Evolutionary conservation across 2,888 invertebrate genomes (phyloP).

Genomic region (Xestia rhomboidea): DNA sequence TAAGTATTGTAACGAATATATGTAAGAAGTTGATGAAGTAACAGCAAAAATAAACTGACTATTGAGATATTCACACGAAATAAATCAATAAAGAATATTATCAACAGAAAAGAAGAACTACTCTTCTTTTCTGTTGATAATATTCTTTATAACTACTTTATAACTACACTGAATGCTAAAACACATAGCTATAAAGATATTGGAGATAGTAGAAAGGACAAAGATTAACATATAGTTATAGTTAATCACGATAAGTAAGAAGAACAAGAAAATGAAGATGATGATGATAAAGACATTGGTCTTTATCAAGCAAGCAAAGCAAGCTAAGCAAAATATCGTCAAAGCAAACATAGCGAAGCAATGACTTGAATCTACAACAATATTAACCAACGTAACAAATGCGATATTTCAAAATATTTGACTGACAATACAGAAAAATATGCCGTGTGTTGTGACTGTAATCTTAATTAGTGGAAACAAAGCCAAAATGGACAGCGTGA

Average conservation of each 20-base stretch:
- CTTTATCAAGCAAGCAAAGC: no score
- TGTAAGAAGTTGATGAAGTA: constrained; percentile 10
- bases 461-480: constrained; percentile 63
- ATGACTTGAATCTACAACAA: constrained; percentile 29
- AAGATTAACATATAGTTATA: not conserved
- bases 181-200: not conserved
- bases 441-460: constrained; percentile 59
- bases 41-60: not conserved
- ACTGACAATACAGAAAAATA: constrained; percentile 58
- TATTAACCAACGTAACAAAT: constrained; percentile 62
- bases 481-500: constrained; percentile 57
- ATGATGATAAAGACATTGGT: not conserved
- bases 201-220: not conserved
- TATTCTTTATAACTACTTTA: no score
- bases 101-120: not conserved
- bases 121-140: no score
- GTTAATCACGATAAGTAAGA: not conserved
- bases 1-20: constrained; percentile 18
- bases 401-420: constrained; percentile 58
- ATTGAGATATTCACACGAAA: not conserved
- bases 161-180: not conserved
- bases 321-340: not conserved
- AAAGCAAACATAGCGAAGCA: not conserved
- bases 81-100: not conserved
- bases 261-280: not conserved